A percentile compares a stretch with the other conserved stretches of the same genome.
These are phyloP conservation scores for Pediacus dermestoides DNA, from an alignment of 2,888 invertebrate species.

Conservation along the genomic window DNA sequence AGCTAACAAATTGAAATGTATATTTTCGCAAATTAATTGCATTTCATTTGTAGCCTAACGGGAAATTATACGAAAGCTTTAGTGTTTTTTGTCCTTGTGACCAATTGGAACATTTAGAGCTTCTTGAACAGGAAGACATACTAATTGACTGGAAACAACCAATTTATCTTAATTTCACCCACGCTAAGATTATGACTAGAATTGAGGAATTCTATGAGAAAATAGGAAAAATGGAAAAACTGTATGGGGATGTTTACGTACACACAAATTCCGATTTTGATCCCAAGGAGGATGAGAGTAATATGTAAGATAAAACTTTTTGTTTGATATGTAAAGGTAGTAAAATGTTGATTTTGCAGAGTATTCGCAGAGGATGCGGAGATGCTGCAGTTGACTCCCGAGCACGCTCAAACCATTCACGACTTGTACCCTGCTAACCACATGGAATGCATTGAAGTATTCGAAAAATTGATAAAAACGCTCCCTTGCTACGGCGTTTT, in stretches of 20 bases:
- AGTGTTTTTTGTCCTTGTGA: conserved; percentile 81
- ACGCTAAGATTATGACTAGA: conserved; percentile 74
- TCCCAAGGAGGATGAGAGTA: conserved; percentile 56
- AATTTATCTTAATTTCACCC: conserved; percentile 82
- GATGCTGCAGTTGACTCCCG: conserved; percentile 70
- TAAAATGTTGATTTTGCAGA: conserved; percentile 23
- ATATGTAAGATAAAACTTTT: conserved; percentile 25
- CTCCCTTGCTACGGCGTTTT: conserved; percentile 81
- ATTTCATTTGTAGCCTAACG: conserved; percentile 64
- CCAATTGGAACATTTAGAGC: conserved; percentile 66
- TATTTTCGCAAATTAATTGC: no score
- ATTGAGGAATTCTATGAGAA: conserved; percentile 69
- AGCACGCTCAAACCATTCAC: conserved; percentile 78
- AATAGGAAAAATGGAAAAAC: conserved; percentile 64
- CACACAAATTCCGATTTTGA: conserved; percentile 46
- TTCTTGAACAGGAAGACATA: conserved; percentile 71
- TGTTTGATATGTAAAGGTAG: no score
- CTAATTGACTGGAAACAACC: conserved; percentile 78
- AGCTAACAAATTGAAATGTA: no score
- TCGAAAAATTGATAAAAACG: conserved; percentile 72
- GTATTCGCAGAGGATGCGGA: conserved; percentile 61
- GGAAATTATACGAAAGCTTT: conserved; percentile 76
- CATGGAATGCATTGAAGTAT: conserved; percentile 80
- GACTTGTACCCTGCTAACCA: conserved; percentile 85
- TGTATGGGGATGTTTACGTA: conserved; percentile 77